Evolutionary conservation across 2,797 vertebrate species (phyloP).

Genomic region (Gephyroberyx darwinii): DNA sequence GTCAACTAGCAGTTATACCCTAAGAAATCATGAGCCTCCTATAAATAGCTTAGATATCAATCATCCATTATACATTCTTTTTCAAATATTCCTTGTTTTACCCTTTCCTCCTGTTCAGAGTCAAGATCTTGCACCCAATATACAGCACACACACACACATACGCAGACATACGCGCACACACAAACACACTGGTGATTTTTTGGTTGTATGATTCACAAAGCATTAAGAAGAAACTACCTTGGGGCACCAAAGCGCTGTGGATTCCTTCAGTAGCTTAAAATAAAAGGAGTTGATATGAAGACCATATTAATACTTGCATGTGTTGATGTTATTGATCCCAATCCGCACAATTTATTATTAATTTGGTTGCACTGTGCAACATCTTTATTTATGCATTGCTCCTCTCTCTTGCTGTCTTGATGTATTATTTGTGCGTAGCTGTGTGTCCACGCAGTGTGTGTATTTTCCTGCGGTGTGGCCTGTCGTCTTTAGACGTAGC

Average conservation of each 20-base stretch:
- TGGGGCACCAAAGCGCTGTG: constrained; percentile 56
- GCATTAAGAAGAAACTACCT: constrained; percentile 57
- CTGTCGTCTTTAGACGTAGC: constrained; percentile 78
- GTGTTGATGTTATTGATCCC: constrained; percentile 63
- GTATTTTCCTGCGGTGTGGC: constrained; percentile 53
- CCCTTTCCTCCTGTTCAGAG: constrained; percentile 35
- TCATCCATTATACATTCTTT: constrained; percentile 60
- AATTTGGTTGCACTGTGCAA: constrained; percentile 52
- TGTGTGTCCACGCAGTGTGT: constrained; percentile 43
- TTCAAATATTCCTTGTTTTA: constrained; percentile 36
- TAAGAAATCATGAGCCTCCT: constrained; percentile 40
- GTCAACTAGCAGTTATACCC: constrained; percentile 38
- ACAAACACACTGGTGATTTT: constrained; percentile 30
- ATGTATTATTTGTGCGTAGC: constrained; percentile 61
- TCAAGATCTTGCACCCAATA: constrained; percentile 36
- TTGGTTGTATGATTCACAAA: constrained; percentile 57
- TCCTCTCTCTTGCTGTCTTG: constrained; percentile 55
- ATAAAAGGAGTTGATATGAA: constrained; percentile 44
- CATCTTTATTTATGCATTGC: constrained; percentile 65
- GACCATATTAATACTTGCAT: constrained; percentile 38
- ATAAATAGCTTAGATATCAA: constrained; percentile 65
- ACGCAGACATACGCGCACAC: neutral
- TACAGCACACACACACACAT: constrained; percentile 7
- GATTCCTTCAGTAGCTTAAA: constrained; percentile 59
- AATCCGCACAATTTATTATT: constrained; percentile 67